Evolutionary conservation across 2,797 vertebrate species (phyloP), one percentile per base, ranked within the genome.

Genomic region (Gymnodraco acuticeps): DNA sequence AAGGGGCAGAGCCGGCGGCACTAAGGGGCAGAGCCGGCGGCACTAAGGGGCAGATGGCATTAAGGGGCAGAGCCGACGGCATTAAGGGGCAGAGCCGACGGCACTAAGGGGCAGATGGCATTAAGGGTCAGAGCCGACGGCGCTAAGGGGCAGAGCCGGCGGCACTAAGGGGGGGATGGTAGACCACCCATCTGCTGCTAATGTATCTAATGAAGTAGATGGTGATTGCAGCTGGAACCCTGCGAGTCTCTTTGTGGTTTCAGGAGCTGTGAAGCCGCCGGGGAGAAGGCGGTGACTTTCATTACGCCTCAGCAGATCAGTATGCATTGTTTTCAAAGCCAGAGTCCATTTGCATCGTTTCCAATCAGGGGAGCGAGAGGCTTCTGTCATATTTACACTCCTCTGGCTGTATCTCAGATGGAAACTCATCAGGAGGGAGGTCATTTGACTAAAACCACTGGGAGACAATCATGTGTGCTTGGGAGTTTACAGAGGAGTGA

Each of bases 151-250:
- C 38, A 47, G n/a, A 31, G 65, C 47, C 66, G 78, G n/a, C 82
- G 75, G 64, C 71, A 2, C 20, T 23, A 23, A 23, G 20, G 7
- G 31, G 31, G 71, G 64, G 33, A 66, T 17, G 31, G 64, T 53
- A 75, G 75, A 83, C 80, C 60, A 72, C 61, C 83, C 81, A 86
- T 86, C 88, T 86, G 84, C 79, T 73, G 69, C 67, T 89, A 83
- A 87, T 92, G 78, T 75, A 66, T 83, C 62, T 90, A 89, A 90
- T 90, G 78, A 90, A 80, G 87, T 76, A 59, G 82, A 71, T 66
- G 73, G 67, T 77, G 83, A 88, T 87, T 75, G 81, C 87, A 86
- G 75, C 64, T 84, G 84, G 52, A 73, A 54, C 71, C 86, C 81
- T 75, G 66, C 67, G 79, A 66, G 72, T 78, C 20, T 41, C 58